These are phyloP conservation scores for Mellilla xanthometata DNA, from an alignment of 2,888 invertebrate species.

Conservation along the genomic window DNA sequence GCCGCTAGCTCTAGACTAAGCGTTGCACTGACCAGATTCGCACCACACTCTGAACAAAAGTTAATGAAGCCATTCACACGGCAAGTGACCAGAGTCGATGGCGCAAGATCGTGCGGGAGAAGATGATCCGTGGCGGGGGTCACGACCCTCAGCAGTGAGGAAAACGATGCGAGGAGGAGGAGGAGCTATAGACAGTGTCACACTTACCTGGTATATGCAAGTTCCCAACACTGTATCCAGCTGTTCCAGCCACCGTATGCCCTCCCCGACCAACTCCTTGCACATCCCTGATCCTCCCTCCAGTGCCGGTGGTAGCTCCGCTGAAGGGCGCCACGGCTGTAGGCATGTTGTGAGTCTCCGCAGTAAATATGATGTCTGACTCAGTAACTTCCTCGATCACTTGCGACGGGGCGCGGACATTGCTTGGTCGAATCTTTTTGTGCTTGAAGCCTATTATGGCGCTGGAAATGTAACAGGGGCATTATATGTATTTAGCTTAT, in stretches of 20 bases:
- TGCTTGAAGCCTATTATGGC: conserved; percentile 93
- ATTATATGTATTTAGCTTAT: no score
- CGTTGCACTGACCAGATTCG: no score
- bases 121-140: no score
- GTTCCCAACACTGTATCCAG: conserved; percentile 98
- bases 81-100: no score
- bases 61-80: no score
- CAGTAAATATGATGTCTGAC: conserved; percentile 97
- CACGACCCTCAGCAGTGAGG: no score
- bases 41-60: no score
- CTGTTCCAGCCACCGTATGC: conserved; percentile 96
- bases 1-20: no score
- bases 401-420: conserved; percentile 81
- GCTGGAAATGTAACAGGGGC: no score
- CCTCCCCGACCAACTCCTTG: conserved; percentile 98
- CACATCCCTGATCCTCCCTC: conserved; percentile 96
- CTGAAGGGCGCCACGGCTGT: conserved; percentile 98
- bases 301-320: conserved; percentile 98
- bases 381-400: conserved; percentile 83
- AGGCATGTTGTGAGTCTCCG: conserved; percentile 99
- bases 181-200: no score
- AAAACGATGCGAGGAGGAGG: no score
- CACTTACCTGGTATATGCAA: conserved; percentile 91
- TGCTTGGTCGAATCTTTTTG: conserved; percentile 85
- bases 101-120: no score